A percentile compares a stretch with the other conserved stretches of the same genome.
These are phyloP conservation scores for Actinia equina DNA, from an alignment of 64 coral and sea anemone genomes.

Conservation along the genomic window DNA sequence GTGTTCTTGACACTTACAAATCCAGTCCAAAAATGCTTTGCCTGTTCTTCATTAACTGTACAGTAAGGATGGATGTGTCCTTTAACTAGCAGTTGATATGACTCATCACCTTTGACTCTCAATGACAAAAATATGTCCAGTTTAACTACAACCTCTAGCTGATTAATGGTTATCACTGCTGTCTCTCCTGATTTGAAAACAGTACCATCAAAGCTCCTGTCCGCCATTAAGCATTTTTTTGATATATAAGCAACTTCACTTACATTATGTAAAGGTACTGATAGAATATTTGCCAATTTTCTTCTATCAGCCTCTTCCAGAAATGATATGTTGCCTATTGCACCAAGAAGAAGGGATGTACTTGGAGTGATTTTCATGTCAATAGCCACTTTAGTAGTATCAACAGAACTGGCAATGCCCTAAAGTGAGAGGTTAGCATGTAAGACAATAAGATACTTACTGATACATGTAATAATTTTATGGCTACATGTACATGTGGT, in stretches of 20 bases:
- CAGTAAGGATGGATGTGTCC: not conserved
- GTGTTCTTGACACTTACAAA: too few relatives aligned
- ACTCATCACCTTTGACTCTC: not conserved
- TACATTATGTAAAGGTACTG: conserved; percentile 10
- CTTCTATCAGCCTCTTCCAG: conserved; percentile 3
- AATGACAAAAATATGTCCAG: conserved; percentile 31
- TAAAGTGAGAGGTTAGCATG: not conserved
- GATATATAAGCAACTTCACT: conserved; percentile 26
- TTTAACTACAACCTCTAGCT: not conserved
- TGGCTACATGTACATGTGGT: too few relatives aligned
- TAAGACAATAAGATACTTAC: not conserved
- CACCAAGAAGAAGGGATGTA: conserved; percentile 44
- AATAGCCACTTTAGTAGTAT: conserved; percentile 16
- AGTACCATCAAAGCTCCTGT: conserved; percentile 27
- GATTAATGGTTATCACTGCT: conserved; percentile 24
- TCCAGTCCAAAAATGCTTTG: too few relatives aligned
- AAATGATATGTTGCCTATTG: conserved; percentile 14
- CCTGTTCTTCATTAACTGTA: not conserved
- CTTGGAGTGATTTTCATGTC: not conserved
- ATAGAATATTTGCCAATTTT: conserved; percentile 19
- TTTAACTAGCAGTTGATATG: conserved; percentile 23
- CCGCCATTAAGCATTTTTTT: conserved; percentile 41
- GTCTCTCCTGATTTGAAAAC: conserved; percentile 40
- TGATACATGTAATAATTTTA: not conserved
- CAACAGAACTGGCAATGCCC: conserved; percentile 44